Base-by-base conservation (phyloP, 92 coral and sea anemone genomes). In the Porites divaricata region DNA sequence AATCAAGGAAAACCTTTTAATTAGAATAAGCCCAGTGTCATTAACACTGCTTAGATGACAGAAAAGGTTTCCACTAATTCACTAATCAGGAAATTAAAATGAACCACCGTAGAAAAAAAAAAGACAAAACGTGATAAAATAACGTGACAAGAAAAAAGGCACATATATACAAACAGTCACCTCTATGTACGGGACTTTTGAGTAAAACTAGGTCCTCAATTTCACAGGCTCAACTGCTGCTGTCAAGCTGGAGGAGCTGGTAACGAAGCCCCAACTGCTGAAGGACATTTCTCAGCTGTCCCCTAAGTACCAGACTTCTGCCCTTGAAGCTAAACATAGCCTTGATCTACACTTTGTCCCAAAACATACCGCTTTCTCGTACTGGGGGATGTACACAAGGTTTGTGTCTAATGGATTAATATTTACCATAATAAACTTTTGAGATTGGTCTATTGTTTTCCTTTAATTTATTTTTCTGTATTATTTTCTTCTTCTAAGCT, bases 331-430 rank as follows among this genome's bases (percentile, higher is more conserved):
- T 7, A 89, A 84, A 64, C 86, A 89, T 65, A 78, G 92, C 75
- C 75, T 89, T 24, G 87, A 87, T 56, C 81, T 81, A 20, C 87
- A 87, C 16, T 87, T 87, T 58, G 91, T 81, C 28, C 83, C 87
- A 2, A 81, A 87, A 56, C 86, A 81, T 63, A 87, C 74, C n/a
- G 91, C 87, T 13, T 85, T 74, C 70, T 89, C 93, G 10, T 80
- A 89, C 81, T 89, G 87, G 89, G 89, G 88, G 63, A 89, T 80
- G 87, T 89, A 79, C 49, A 65, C 89, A 23, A 84, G 89, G 89
- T 79, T 72, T 70, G 20, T 22, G 25, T 16, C 65, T 45, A 50
- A n/a, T 80, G 6, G 11, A 0, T 52, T 63, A 13, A 9, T 0
- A 67, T 19, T 22, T 50, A 13, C 50, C 68, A 2, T 50, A 57